Conservation (phyloP, 2,797 vertebrate genomes). For the Cossypha niveicapilla region DNA sequence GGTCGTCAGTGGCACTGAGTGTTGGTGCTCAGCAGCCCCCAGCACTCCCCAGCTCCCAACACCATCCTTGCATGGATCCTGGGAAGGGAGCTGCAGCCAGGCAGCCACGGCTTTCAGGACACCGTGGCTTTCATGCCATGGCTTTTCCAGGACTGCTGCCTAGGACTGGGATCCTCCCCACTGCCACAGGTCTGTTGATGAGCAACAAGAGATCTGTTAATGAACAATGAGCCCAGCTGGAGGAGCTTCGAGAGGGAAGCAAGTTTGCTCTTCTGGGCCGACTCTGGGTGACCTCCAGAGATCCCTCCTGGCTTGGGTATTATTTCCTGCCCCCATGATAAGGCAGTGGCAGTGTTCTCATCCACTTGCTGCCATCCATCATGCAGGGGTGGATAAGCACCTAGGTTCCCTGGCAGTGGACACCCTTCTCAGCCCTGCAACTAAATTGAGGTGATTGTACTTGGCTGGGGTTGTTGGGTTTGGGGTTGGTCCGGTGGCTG, state of each 20-base stretch:
- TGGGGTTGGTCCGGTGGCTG: fast-evolving
- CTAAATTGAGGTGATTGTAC: fast-evolving
- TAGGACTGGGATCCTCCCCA: neutral
- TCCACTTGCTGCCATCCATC: constrained; percentile 23
- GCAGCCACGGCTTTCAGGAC: too few relatives aligned
- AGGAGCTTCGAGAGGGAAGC: fast-evolving
- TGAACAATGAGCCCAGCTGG: neutral
- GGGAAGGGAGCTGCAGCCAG: neutral
- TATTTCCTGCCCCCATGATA: fast-evolving
- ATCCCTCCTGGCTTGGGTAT: neutral
- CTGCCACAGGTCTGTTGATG: neutral
- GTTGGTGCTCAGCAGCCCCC: neutral
- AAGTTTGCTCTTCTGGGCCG: neutral
- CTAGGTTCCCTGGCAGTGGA: neutral
- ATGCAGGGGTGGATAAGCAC: neutral
- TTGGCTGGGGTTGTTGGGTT: neutral
- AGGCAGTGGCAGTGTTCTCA: neutral
- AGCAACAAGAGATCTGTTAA: neutral
- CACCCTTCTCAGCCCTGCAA: neutral
- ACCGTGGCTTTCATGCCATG: neutral
- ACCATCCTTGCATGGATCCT: fast-evolving
- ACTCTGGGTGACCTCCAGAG: neutral
- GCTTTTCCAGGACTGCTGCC: neutral
- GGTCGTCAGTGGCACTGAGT: fast-evolving
- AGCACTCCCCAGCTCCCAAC: fast-evolving